A percentile compares a stretch with the other conserved stretches of the same genome.
Conservation (phyloP, 2,888 invertebrate genomes). For the Orthosia gothica region DNA sequence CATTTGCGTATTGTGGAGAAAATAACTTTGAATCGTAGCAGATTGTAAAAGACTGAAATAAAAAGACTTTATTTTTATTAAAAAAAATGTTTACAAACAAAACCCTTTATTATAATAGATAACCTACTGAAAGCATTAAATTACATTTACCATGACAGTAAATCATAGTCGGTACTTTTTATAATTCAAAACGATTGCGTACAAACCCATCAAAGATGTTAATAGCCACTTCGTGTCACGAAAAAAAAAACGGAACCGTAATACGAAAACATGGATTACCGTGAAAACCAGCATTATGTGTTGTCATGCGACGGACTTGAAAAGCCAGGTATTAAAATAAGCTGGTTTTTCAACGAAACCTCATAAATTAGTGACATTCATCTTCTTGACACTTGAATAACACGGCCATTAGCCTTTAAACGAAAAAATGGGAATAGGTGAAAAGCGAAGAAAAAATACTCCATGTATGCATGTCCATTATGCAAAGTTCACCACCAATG, state of each 20-base stretch:
- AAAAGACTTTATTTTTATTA: not conserved
- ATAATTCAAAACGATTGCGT: constrained; percentile 59
- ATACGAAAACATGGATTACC: constrained; percentile 72
- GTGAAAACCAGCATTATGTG: constrained; percentile 71
- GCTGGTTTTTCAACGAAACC: constrained; percentile 76
- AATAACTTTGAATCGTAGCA: not conserved
- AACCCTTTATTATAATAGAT: constrained; percentile 2
- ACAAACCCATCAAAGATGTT: constrained; percentile 64
- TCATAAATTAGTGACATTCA: constrained; percentile 89
- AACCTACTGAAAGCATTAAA: constrained; percentile 31
- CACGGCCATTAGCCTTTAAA: constrained; percentile 87
- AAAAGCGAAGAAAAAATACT: constrained; percentile 75
- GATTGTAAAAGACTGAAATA: not conserved
- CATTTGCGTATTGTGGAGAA: constrained; percentile 25
- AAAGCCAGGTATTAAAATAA: constrained; percentile 75
- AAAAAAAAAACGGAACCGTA: constrained; percentile 70
- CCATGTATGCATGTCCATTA: constrained; percentile 79
- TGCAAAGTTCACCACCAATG: constrained; percentile 76
- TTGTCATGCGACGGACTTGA: constrained; percentile 71
- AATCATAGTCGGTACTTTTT: constrained; percentile 40
- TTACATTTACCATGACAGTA: constrained; percentile 39
- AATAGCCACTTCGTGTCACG: constrained; percentile 67
- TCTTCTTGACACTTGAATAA: constrained; percentile 89
- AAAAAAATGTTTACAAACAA: not conserved
- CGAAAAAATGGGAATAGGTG: constrained; percentile 83